Base-by-base conservation (phyloP, 2,113 vertebrate species). In the Xiphophorus maculatus region DNA sequence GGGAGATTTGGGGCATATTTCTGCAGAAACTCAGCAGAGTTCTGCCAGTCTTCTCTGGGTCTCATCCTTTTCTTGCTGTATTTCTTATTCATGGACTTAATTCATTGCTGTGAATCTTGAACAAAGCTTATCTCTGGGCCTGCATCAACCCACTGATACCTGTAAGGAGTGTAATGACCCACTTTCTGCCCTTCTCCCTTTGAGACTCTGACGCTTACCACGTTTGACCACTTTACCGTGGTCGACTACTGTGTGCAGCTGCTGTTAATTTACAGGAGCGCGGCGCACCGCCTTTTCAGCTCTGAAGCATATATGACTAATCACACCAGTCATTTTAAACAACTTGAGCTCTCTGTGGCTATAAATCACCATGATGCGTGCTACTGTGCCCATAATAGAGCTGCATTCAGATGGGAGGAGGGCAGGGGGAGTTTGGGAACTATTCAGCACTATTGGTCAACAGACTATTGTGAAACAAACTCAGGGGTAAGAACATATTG, bases 321-420 rank as follows among this genome's bases (percentile, higher is more conserved):
- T 95, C 93, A 93, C 93, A 89, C 80, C 88, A 88, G 93, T 91
- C 93, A 90, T 92, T 94, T 95, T 93, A 94, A 94, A 94, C 92
- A 93, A 94, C 92, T 92, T 87, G 88, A 93, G 88, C 88, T 80
- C 90, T 92, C 86, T 71, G 82, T 89, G 89, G 92, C 92, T 87
- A 95, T 95, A 94, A 94, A 95, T 95, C 94, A 95, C 91, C 85
- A 91, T 89, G 89, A 92, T 93, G 86, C 82, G 63, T 87, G 89
- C 90, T 87, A 92, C 93, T 91, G 91, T 91, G 91, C 89, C 79
- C 68, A 89, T 92, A 94, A 95, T 91, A 91, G 90, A 92, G 92
- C 89, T 82, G 75, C 86, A 69, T 89, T 90, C 83, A 82, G 73
- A 68, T 76, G 87, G 82, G 86, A 84, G 77, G 82, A 81, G 74